Base-by-base conservation (phyloP, 2,888 invertebrate genomes). In the Metacarcinus magister region DNA sequence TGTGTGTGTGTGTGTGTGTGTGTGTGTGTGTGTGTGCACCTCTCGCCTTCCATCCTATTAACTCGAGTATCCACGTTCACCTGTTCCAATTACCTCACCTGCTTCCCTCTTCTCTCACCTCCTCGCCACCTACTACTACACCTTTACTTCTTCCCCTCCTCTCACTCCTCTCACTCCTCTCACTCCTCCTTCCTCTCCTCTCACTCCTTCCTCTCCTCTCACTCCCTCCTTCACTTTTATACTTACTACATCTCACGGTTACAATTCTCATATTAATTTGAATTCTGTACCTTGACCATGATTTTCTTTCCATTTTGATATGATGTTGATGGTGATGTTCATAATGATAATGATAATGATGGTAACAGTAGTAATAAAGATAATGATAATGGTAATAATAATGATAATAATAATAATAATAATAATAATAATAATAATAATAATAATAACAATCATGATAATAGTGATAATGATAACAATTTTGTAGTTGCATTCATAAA, bases 1-100 rank as follows among this genome's bases (percentile, higher is more conserved):
- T 91, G 91, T 91, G 44, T 91, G 91, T 91, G 44, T 91, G 91
- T 91, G 44, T 43, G 91, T 43, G 44, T 43, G 91, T 43, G 44
- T 43, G 91, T 43, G 44, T 43, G 91, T 43, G 44, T 43, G 91
- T 82, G 82, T 82, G 82, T 82, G 82, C 19, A 23, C 19, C 32
- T 82, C 82, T 32, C 32, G 7, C 82, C 82, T 82, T 82, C 82
- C 5, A 82, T 32, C 82, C 82, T 32, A 82, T 82, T 82, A 82
- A 32, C 28, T 32, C 32, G 5, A 32, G 82, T 32, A 82, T 82
- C 82, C 32, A 28, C 82, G 32, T 82, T 82, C 82, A 82, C 82
- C 82, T 82, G 82, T 82, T 82, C 82, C 82, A 82, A 82, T 82
- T 82, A 82, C 32, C 13, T 28, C 82, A 82, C 82, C 82, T 32